phyloP scores from a whole-genome alignment of 1,140 invertebrate genomes.

The Cherax destructor region DNA sequence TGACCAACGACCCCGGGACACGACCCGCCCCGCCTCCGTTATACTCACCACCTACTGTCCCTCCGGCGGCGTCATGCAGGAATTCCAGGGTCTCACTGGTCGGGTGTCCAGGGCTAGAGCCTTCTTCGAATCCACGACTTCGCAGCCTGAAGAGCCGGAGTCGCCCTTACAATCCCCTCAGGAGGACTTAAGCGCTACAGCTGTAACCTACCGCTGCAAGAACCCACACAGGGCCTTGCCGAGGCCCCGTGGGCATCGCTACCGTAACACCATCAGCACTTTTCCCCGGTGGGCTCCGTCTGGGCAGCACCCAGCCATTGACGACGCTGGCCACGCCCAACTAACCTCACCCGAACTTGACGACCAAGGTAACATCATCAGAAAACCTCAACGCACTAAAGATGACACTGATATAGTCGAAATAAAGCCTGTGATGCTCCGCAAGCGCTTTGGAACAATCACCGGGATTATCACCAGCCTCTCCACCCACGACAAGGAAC shows the following conservation, averaged over 20 bases:
- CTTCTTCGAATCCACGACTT: constrained; percentile 29
- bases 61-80: neutral
- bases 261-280: constrained; percentile 34
- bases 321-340: neutral
- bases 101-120: constrained; percentile 31
- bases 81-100: neutral
- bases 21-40: constrained; percentile 5
- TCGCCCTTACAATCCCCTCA: neutral
- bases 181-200: neutral
- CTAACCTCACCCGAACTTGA: neutral
- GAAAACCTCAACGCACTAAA: neutral
- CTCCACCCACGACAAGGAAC: neutral
- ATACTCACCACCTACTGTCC: constrained; percentile 22
- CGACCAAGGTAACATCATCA: neutral
- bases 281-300: constrained; percentile 26
- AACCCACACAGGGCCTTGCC: neutral
- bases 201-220: constrained; percentile 18
- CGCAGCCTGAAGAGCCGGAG: neutral
- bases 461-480: neutral
- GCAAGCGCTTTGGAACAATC: constrained; percentile 19
- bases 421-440: neutral
- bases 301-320: neutral
- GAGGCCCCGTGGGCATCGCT: neutral
- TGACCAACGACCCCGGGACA: neutral
- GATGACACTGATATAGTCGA: neutral